A percentile compares a stretch with the other conserved stretches of the same genome.
Evolutionary conservation across 2,888 invertebrate species (phyloP).

Genomic region (Agriopis marginaria): DNA sequence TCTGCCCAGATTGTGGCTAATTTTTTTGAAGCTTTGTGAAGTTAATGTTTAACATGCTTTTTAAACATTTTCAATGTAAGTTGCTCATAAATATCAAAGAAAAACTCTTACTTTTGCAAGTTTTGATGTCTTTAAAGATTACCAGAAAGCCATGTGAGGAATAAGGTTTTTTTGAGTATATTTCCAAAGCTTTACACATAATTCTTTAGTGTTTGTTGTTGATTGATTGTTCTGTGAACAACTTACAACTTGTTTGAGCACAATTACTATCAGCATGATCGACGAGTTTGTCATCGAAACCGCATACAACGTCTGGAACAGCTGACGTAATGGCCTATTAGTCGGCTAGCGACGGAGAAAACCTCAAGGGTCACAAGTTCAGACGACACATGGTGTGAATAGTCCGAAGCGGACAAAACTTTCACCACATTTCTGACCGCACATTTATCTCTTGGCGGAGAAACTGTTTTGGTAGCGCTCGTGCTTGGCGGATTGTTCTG

Average conservation of each 20-base stretch:
- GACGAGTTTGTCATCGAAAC: conserved; percentile 56
- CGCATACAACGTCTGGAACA: conserved; percentile 51
- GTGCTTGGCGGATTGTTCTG: background rate
- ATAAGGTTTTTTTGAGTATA: background rate
- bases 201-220: background rate
- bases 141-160: too few relatives aligned
- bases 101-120: too few relatives aligned
- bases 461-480: conserved; percentile 62
- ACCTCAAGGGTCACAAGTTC: conserved; percentile 77
- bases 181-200: background rate
- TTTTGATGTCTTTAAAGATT: background rate
- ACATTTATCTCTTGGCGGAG: conserved; percentile 74
- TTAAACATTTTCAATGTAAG: too few relatives aligned
- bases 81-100: too few relatives aligned
- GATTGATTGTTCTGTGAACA: background rate
- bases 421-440: conserved; percentile 68
- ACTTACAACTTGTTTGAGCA: conserved; percentile 6
- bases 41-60: too few relatives aligned
- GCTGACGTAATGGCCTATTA: conserved; percentile 73
- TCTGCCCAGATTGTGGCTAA: too few relatives aligned
- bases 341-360: conserved; percentile 68
- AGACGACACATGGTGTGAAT: conserved; percentile 74
- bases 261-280: conserved; percentile 22
- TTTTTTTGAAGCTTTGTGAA: too few relatives aligned
- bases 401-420: conserved; percentile 70